phyloP scores from a whole-genome alignment of 1,140 invertebrate species.

The Latrodectus geometricus region DNA sequence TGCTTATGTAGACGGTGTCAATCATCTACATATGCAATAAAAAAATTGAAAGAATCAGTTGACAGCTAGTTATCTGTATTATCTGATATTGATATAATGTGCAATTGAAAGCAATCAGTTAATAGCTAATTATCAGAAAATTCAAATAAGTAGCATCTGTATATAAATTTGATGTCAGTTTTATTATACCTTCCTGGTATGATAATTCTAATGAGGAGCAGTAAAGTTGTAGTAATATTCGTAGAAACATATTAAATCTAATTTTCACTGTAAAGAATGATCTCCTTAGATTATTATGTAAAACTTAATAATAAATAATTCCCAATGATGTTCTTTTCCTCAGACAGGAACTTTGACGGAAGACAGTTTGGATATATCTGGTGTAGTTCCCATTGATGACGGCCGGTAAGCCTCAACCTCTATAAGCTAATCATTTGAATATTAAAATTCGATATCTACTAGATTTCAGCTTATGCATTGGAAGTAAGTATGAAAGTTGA shows the following conservation, averaged over 20 bases:
- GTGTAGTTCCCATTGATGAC: conserved; percentile 76
- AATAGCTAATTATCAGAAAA: too few relatives aligned
- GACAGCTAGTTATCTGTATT: too few relatives aligned
- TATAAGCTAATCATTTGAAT: not conserved
- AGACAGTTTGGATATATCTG: conserved; percentile 92
- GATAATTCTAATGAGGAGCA: not conserved
- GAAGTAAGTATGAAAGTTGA: too few relatives aligned
- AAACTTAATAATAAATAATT: not conserved
- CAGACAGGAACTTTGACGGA: conserved; percentile 94
- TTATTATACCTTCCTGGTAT: not conserved
- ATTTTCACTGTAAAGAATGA: not conserved
- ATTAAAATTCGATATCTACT: too few relatives aligned
- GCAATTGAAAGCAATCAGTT: too few relatives aligned
- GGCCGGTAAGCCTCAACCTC: conserved; percentile 31
- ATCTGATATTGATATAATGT: too few relatives aligned
- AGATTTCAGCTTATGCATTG: too few relatives aligned
- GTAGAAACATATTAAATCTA: too few relatives aligned
- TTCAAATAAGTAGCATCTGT: not conserved
- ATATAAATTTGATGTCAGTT: not conserved
- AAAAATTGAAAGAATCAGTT: too few relatives aligned
- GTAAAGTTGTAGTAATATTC: too few relatives aligned
- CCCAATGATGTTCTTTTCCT: not conserved
- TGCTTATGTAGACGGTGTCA: too few relatives aligned
- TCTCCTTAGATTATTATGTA: not conserved
- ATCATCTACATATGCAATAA: too few relatives aligned